Conservation (phyloP, 2,113 vertebrate species). For the Suncus etruscus region DNA sequence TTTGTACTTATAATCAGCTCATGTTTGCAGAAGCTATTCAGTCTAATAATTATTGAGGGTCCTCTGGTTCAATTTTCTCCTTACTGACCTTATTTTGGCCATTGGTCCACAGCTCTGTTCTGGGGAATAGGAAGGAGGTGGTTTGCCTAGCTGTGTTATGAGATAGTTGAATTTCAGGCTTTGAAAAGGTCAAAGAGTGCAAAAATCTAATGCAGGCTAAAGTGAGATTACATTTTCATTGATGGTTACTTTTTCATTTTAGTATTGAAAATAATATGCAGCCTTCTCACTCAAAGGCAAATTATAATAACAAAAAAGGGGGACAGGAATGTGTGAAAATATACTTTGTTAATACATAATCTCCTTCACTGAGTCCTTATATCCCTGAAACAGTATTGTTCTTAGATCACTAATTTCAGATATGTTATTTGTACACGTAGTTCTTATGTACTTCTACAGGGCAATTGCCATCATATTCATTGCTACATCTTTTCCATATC, state of each 20-base stretch:
- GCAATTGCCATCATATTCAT: not conserved
- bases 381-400: not conserved
- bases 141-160: not conserved
- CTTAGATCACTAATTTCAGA: not conserved
- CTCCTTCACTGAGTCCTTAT: not conserved
- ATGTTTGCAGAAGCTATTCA: constrained; percentile 53
- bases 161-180: not conserved
- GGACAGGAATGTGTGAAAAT: not conserved
- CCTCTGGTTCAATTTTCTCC: not conserved
- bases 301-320: not conserved
- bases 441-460: not conserved
- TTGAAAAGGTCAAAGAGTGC: not conserved
- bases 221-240: not conserved
- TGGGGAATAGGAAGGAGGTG: not conserved
- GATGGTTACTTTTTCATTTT: not conserved
- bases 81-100: constrained; percentile 19
- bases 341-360: constrained; percentile 14
- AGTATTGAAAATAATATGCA: not conserved
- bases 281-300: not conserved
- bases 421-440: constrained; percentile 37
- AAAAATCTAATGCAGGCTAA: not conserved
- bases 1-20: constrained; percentile 57
- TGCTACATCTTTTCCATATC: not conserved
- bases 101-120: constrained; percentile 2
- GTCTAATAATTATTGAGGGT: constrained; percentile 47